Evolutionary conservation across 2,113 vertebrate species (phyloP).

Genomic region (Antennarius striatus): DNA sequence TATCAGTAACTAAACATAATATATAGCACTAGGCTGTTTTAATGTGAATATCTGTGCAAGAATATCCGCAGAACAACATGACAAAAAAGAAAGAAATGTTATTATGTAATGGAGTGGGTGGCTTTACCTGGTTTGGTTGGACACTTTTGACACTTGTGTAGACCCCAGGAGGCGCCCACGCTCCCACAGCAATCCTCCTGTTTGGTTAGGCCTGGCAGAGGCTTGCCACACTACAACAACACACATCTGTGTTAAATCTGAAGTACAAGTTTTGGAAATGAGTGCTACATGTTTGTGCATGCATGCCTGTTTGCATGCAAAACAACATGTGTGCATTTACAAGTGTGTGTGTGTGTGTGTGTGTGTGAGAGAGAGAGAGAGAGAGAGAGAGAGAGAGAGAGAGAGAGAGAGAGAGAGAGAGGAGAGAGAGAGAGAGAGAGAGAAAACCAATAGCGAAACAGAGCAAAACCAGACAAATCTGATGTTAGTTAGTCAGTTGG

Average conservation of each 20-base stretch:
- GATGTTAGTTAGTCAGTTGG: slow-evolving; percentile 55
- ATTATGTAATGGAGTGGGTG: slow-evolving; percentile 26
- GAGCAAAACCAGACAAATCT: slow-evolving; percentile 60
- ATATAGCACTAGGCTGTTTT: no score
- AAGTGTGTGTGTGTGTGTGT: slow-evolving; percentile 31
- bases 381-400: no score
- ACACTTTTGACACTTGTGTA: slow-evolving; percentile 86
- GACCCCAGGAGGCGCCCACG: slow-evolving; percentile 91
- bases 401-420: neutral
- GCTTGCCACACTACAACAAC: slow-evolving; percentile 86
- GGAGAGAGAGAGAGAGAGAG: no score
- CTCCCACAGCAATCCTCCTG: slow-evolving; percentile 95
- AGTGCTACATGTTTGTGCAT: slow-evolving; percentile 42
- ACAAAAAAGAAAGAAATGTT: slow-evolving; percentile 4
- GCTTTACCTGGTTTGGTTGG: slow-evolving; percentile 89
- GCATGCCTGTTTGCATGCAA: slow-evolving; percentile 36
- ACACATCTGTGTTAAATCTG: slow-evolving; percentile 66
- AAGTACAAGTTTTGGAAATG: slow-evolving; percentile 30
- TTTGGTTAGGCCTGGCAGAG: slow-evolving; percentile 86
- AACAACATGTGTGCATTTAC: slow-evolving; percentile 8
- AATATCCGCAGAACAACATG: slow-evolving; percentile 20
- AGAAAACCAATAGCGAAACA: neutral
- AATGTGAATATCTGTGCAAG: slow-evolving; percentile 17
- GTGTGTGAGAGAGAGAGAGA: slow-evolving; percentile 7
- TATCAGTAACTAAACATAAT: no score